A percentile compares a stretch with the other conserved stretches of the same genome.
phyloP scores from a whole-genome alignment of 2,888 invertebrate genomes.

The Chirona hameri region DNA sequence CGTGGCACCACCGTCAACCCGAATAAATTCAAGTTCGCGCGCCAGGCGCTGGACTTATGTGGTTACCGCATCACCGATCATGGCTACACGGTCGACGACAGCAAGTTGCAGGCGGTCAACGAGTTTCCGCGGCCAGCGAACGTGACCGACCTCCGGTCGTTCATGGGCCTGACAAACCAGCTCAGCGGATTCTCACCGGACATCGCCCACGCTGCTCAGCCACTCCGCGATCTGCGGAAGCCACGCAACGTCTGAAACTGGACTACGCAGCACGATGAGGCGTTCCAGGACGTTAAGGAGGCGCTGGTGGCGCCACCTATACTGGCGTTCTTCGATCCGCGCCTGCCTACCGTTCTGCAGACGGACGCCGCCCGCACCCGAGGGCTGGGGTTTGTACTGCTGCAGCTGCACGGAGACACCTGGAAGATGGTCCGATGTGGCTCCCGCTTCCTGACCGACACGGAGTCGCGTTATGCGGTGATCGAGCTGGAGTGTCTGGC shows the following conservation, averaged over 20 bases:
- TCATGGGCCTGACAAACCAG: no score
- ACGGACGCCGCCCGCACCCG: no score
- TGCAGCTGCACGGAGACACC: no score
- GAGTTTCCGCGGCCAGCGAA: conserved; percentile 32
- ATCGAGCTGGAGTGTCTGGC: no score
- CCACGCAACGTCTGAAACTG: conserved; percentile 27
- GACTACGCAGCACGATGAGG: conserved; percentile 1
- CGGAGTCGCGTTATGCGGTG: no score
- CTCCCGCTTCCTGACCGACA: no score
- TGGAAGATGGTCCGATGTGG: no score
- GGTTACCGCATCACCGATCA: not conserved
- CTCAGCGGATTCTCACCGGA: conserved; percentile 25
- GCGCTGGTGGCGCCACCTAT: no score
- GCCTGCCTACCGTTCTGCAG: conserved; percentile 25
- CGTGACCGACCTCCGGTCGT: conserved; percentile 29
- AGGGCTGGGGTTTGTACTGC: no score
- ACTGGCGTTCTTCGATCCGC: no score
- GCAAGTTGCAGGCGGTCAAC: conserved; percentile 31
- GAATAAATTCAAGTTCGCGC: not conserved
- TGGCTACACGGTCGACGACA: conserved; percentile 8
- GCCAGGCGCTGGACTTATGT: not conserved
- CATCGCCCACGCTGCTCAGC: conserved; percentile 22
- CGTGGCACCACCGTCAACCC: not conserved
- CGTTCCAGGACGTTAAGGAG: no score
- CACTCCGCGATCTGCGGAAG: conserved; percentile 28